Evolutionary conservation across 1,140 invertebrate genomes (phyloP).

Genomic region (Aphis gossypii): DNA sequence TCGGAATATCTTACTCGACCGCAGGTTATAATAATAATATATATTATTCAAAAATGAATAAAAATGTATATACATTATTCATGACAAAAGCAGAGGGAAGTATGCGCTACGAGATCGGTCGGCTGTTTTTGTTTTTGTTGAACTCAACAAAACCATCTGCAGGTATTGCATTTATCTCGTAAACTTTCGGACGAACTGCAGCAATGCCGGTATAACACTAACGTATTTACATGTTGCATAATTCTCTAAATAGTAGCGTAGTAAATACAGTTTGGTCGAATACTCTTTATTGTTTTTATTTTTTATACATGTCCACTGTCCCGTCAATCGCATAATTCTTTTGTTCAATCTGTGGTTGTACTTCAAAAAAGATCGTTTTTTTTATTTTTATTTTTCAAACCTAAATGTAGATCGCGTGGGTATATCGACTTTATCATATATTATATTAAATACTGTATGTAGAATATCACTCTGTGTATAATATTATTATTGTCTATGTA

Average conservation of each 20-base stretch:
- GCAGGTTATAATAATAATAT: not conserved
- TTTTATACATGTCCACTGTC: not conserved
- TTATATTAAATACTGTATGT: not conserved
- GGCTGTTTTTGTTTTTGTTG: not conserved
- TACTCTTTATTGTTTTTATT: not conserved
- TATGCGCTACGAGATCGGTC: not conserved
- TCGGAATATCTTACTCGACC: not conserved
- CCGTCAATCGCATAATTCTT: not conserved
- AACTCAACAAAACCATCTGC: not conserved
- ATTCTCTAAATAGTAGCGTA: not conserved
- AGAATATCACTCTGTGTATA: not conserved
- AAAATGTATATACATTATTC: not conserved
- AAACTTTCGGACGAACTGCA: not conserved
- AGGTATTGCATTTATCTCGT: not conserved
- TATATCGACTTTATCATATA: not conserved
- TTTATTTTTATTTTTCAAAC: not conserved
- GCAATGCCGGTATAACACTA: not conserved
- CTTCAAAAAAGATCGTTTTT: constrained; percentile 4
- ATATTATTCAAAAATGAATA: not conserved
- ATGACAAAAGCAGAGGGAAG: not conserved
- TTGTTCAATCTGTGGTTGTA: not conserved
- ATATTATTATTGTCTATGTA: not conserved
- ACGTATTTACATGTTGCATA: not conserved
- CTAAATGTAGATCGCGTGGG: not conserved
- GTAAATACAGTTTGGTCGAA: not conserved